phyloP scores from a whole-genome alignment of 2,113 vertebrate species.

The Pollachius pollachius region DNA sequence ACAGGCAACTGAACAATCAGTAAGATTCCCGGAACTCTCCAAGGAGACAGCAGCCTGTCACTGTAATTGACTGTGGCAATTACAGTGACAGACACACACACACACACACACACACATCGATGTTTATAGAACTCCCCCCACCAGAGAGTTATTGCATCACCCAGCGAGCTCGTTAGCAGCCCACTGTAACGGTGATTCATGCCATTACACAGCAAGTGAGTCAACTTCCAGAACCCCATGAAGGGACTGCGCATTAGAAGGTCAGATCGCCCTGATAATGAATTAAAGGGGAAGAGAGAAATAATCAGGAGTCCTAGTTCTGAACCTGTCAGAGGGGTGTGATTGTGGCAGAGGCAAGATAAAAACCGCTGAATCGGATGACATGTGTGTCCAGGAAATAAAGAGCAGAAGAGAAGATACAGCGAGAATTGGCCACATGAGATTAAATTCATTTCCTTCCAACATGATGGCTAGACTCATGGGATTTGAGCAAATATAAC shows the following conservation, averaged over 20 bases:
- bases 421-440: too few species aligned
- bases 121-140: slow-evolving; percentile 7
- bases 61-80: slow-evolving; percentile 50
- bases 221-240: slow-evolving; percentile 17
- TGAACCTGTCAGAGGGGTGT: too few species aligned
- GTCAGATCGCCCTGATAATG: too few species aligned
- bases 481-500: too few species aligned
- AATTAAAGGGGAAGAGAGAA: too few species aligned
- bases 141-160: slow-evolving; percentile 21
- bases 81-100: background rate
- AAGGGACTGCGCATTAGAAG: slow-evolving; percentile 25
- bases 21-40: slow-evolving; percentile 33
- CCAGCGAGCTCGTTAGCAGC: slow-evolving; percentile 35
- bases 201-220: slow-evolving; percentile 29
- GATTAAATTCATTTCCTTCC: too few species aligned
- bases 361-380: too few species aligned
- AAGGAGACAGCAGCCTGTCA: slow-evolving; percentile 38
- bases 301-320: too few species aligned
- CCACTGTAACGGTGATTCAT: slow-evolving; percentile 37
- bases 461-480: too few species aligned
- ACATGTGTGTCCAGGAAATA: too few species aligned
- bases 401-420: too few species aligned
- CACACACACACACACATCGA: background rate
- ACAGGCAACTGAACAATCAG: slow-evolving; percentile 48
- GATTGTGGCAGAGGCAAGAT: too few species aligned